These are phyloP conservation scores for Phorcus lineatus DNA, from an alignment of 2,888 invertebrate species.

Conservation along the genomic window DNA sequence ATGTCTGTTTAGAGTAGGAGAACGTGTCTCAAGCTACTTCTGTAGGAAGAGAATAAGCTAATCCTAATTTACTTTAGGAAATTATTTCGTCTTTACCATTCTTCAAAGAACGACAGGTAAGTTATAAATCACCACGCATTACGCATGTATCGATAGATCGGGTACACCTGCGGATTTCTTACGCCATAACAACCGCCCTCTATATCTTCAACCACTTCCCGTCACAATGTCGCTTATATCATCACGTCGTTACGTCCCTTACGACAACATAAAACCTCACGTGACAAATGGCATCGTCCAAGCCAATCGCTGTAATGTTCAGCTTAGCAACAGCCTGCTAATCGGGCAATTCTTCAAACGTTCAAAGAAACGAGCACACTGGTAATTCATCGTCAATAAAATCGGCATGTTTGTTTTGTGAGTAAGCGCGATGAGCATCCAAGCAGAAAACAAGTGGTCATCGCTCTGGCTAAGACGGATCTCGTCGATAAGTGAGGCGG, in stretches of 20 bases:
- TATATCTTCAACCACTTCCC: not conserved
- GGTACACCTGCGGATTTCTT: too few species aligned
- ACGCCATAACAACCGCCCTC: not conserved
- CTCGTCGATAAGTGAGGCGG: not conserved
- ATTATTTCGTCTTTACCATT: too few species aligned
- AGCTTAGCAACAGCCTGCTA: conserved; percentile 12
- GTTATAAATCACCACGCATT: too few species aligned
- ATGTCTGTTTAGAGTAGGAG: too few species aligned
- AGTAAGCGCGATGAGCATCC: not conserved
- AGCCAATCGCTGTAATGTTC: conserved; percentile 9
- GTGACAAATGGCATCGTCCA: not conserved
- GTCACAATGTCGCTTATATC: conserved; percentile 10
- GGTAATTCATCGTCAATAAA: conserved; percentile 2
- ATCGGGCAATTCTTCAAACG: conserved; percentile 15
- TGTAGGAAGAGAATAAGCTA: too few species aligned
- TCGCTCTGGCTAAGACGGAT: not conserved
- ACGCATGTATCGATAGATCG: too few species aligned
- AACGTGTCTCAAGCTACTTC: too few species aligned
- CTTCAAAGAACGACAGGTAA: too few species aligned
- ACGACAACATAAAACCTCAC: conserved; percentile 11
- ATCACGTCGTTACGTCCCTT: conserved; percentile 15
- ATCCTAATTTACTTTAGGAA: too few species aligned
- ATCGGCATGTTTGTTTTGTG: conserved; percentile 7
- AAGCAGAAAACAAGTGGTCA: conserved; percentile 14
- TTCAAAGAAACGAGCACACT: conserved; percentile 2